A percentile compares a stretch with the other conserved stretches of the same genome.
Conservation (phyloP, 2,797 vertebrate species). For the Eutrigla gurnardus region DNA sequence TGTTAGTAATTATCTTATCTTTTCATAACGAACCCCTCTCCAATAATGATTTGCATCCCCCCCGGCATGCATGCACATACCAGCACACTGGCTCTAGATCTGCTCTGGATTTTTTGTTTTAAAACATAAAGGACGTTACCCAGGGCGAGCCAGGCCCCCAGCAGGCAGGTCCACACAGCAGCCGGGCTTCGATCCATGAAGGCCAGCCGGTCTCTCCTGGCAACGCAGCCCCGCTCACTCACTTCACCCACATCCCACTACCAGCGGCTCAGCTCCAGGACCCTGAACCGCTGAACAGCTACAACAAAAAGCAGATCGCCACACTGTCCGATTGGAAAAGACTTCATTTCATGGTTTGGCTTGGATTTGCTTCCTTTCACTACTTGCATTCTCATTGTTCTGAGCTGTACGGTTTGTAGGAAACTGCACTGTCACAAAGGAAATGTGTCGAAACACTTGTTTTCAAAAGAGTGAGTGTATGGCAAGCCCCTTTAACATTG, state of each 20-base stretch:
- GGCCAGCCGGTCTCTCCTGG: background rate
- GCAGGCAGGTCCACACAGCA: slow-evolving; percentile 49
- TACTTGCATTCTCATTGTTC: background rate
- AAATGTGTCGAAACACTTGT: background rate
- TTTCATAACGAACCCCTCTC: background rate
- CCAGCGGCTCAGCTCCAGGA: background rate
- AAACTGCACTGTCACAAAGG: background rate
- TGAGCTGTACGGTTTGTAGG: too few species aligned
- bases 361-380: background rate
- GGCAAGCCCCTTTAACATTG: too few species aligned
- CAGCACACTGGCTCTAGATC: background rate
- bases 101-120: background rate
- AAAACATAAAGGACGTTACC: slow-evolving; percentile 46
- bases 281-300: background rate
- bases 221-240: background rate
- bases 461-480: too few species aligned
- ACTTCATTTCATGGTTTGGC: background rate
- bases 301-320: background rate
- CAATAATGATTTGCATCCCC: too few species aligned
- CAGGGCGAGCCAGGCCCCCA: slow-evolving; percentile 35
- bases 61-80: background rate
- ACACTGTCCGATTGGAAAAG: background rate
- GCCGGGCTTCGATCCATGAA: slow-evolving; percentile 42
- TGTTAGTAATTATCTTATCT: background rate
- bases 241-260: background rate